Evolutionary conservation across 2,797 vertebrate genomes (phyloP), one percentile per base, ranked within the genome.

Genomic region (Rhinophrynus dorsalis): DNA sequence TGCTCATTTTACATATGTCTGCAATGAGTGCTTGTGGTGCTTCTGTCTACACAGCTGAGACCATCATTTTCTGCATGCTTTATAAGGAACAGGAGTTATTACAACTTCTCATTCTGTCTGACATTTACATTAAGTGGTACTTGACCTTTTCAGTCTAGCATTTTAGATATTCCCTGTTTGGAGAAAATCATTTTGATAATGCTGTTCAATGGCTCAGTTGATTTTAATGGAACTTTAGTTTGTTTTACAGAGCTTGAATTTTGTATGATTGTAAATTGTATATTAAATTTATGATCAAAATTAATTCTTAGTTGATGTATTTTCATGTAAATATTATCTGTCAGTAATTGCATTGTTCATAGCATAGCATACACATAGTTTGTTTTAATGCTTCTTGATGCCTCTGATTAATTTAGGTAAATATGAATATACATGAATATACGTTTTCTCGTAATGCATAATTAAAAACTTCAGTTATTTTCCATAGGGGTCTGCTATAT

Each of bases 101-200:
- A 73, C 68, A 65, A 48, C 61, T 52, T 55, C 69, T 66, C 62
- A 59, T 73, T 73, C 62, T 52, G 54, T 66, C 69, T 73, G 69
- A 73, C 69, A 73, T 73, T 73, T 73, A 73, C 69, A 73, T 73
- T 73, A 73, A 73, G 69, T 73, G 69, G 61, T 73, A 44, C 69
- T 73, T 73, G 69, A 73, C 69, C 69, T 73, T 73, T 73, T 47
- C 69, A 73, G 54, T 73, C 69, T 66, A 66, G 50, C 69, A 66
- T 66, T 66, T 73, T 66, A 73, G 69, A 73, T 73, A 73, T 73
- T 73, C 69, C 69, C 69, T 66, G 54, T 73, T 59, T 73, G 62
- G 38, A 59, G 69, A 60, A 59, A 73, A 73, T 73, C 54, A 73
- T 59, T 65, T 73, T 73, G 69, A 73, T 67, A 67, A 74, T 57